Percentiles rank a stretch among this genome's conserved stretches.
Conservation (phyloP, 2,113 vertebrate genomes). For the Nannospalax galili region DNA sequence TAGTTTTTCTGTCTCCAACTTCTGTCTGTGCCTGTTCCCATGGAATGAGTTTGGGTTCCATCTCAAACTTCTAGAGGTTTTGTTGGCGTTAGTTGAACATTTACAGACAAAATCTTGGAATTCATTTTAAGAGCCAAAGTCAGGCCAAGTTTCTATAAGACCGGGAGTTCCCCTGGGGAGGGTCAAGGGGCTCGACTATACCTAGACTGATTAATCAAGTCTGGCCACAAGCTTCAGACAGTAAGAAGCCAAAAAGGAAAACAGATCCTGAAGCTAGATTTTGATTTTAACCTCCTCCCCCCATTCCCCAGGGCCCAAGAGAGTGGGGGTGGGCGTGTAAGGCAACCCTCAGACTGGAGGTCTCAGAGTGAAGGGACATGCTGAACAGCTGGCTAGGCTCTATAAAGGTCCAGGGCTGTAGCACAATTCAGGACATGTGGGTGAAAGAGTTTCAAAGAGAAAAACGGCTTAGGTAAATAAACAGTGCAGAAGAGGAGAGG, state of each 20-base stretch:
- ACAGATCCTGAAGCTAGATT: conserved; percentile 6
- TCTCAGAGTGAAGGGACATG: background rate
- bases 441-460: conserved; percentile 65
- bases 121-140: conserved; percentile 53
- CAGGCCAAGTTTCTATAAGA: conserved; percentile 58
- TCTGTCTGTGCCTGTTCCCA: background rate
- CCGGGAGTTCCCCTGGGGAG: conserved; percentile 38
- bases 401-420: conserved; percentile 27
- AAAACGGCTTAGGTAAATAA: conserved; percentile 70
- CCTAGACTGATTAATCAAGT: conserved; percentile 59
- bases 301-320: background rate
- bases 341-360: conserved; percentile 9
- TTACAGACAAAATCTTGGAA: conserved; percentile 75
- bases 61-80: conserved; percentile 52
- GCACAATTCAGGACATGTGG: conserved; percentile 62
- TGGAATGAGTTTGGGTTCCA: conserved; percentile 50
- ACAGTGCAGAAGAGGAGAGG: conserved; percentile 41
- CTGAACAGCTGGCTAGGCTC: conserved; percentile 25
- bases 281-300: background rate
- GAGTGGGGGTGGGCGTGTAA: background rate
- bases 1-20: background rate
- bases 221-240: conserved; percentile 32
- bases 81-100: conserved; percentile 71
- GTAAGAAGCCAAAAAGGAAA: conserved; percentile 55
- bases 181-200: conserved; percentile 18